Conservation (phyloP, 2,797 vertebrate species). For the Danionella dracula region DNA sequence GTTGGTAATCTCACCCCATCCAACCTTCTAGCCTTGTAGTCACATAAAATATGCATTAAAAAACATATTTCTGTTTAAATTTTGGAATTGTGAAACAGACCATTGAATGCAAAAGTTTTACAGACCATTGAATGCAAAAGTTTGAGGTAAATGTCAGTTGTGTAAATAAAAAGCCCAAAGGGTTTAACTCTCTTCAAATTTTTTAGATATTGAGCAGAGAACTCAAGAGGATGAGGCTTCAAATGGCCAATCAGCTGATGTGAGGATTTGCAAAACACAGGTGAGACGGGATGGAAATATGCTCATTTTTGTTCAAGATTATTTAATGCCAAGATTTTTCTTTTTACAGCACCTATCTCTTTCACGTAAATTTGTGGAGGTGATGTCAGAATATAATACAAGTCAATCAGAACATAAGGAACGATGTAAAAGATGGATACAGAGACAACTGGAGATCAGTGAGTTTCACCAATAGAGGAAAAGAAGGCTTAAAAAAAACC, state of each 20-base stretch:
- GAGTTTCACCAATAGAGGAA: constrained; percentile 55
- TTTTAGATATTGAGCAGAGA: constrained; percentile 85
- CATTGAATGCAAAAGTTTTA: no score
- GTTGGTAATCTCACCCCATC: no score
- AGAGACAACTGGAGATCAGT: constrained; percentile 98
- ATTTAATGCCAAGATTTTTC: neutral
- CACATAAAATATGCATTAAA: no score
- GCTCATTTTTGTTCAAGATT: no score
- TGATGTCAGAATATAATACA: constrained; percentile 96
- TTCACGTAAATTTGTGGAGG: constrained; percentile 95
- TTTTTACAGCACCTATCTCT: constrained; percentile 84
- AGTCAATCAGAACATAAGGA: constrained; percentile 95
- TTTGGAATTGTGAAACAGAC: no score
- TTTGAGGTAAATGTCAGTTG: no score
- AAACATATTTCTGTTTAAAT: no score
- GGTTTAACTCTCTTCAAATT: neutral
- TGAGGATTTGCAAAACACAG: constrained; percentile 97
- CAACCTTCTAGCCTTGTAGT: no score
- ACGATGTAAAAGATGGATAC: constrained; percentile 94
- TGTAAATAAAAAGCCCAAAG: no score
- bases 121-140: no score
- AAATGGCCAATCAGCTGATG: constrained; percentile 87
- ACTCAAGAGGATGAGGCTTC: constrained; percentile 92
- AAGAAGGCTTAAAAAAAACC: no score
- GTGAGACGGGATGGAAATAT: constrained; percentile 55